Conservation (phyloP, 2,113 vertebrate genomes). For the Pristiophorus japonicus region DNA sequence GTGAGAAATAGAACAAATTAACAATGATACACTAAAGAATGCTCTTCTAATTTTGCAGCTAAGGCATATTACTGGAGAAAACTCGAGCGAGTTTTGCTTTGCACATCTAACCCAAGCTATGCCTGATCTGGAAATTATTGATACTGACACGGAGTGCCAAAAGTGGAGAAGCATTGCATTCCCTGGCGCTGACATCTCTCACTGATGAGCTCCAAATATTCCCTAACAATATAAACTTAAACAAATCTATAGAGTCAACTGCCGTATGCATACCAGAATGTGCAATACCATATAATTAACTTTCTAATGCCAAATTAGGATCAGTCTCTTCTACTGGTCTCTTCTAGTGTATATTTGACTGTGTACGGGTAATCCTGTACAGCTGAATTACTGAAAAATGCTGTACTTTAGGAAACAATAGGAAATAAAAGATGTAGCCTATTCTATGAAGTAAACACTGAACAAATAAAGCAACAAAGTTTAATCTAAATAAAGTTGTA, state of each 20-base stretch:
- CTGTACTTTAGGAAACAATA: background rate
- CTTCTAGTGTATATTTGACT: background rate
- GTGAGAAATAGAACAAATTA: too few species aligned
- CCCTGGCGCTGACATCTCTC: background rate
- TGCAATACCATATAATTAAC: background rate
- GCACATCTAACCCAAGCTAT: too few species aligned
- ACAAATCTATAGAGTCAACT: background rate
- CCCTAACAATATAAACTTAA: background rate
- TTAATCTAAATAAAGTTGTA: background rate
- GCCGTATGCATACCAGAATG: background rate
- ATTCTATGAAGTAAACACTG: background rate
- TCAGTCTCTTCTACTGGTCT: background rate
- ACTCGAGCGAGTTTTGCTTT: too few species aligned
- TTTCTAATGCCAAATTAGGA: background rate
- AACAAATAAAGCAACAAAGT: background rate
- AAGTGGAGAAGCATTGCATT: background rate
- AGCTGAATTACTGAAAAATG: background rate
- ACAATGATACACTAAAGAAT: too few species aligned
- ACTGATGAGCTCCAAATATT: background rate
- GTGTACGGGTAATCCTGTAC: background rate
- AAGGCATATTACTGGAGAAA: too few species aligned
- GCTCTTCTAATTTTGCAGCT: too few species aligned
- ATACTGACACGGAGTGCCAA: background rate
- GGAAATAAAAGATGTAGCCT: background rate
- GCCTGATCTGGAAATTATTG: too few species aligned